phyloP scores from a whole-genome alignment of 2,113 vertebrate species.

The Chionodraco myersi region DNA sequence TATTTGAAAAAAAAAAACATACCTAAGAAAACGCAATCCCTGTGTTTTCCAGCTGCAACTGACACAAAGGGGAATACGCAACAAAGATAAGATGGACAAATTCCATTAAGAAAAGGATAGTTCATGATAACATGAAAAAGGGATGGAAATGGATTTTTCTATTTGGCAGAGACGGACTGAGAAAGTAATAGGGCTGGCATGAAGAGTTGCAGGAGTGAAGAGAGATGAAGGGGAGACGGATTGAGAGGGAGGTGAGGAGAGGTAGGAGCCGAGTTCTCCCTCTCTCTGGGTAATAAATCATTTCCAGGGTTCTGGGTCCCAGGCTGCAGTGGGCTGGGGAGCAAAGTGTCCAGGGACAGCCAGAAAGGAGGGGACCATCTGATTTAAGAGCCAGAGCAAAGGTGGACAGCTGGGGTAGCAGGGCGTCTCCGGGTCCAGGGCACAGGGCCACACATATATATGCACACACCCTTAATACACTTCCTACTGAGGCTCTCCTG shows the following conservation, averaged over 20 bases:
- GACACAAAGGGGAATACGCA: slow-evolving; percentile 21
- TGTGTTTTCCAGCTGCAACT: slow-evolving; percentile 15
- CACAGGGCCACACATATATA: slow-evolving; percentile 23
- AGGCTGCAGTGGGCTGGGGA: slow-evolving; percentile 53
- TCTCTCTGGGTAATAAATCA: slow-evolving; percentile 68
- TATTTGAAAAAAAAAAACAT: slow-evolving; percentile 25
- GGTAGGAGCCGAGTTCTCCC: slow-evolving; percentile 39
- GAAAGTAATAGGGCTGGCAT: slow-evolving; percentile 27
- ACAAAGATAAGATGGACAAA: slow-evolving; percentile 7
- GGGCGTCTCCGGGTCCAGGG: slow-evolving; percentile 47
- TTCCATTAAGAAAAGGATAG: slow-evolving; percentile 12
- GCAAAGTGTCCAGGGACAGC: slow-evolving; percentile 65
- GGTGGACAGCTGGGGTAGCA: slow-evolving; percentile 63
- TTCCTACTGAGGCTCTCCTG: not conserved
- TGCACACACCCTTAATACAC: slow-evolving; percentile 2
- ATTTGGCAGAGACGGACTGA: slow-evolving; percentile 26
- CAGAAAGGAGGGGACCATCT: slow-evolving; percentile 57
- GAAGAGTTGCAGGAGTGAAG: slow-evolving; percentile 31
- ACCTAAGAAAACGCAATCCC: not conserved
- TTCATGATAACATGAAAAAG: slow-evolving; percentile 20
- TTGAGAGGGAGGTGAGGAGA: slow-evolving; percentile 59
- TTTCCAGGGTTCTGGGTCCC: slow-evolving; percentile 59
- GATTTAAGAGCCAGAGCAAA: slow-evolving; percentile 76
- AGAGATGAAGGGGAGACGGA: slow-evolving; percentile 60
- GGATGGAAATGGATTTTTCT: slow-evolving; percentile 23